Conservation (phyloP, 2,888 invertebrate genomes). For the Agrochola circellaris region DNA sequence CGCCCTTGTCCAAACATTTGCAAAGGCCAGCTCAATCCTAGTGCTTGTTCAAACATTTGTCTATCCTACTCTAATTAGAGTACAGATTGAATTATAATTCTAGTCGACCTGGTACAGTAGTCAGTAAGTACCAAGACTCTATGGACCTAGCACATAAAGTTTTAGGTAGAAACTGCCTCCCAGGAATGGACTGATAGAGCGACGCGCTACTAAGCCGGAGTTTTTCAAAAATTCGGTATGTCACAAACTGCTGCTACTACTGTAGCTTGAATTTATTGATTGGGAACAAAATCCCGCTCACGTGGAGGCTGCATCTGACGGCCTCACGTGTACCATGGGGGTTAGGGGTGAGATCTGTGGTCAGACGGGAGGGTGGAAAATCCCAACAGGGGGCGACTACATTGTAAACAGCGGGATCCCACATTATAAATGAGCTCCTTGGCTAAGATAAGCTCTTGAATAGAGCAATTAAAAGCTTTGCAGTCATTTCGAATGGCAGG, state of each 20-base stretch:
- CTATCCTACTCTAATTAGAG: slow-evolving; percentile 11
- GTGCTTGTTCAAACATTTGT: slow-evolving; percentile 18
- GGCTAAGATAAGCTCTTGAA: not conserved
- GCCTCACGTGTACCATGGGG: slow-evolving; percentile 49
- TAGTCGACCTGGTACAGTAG: not conserved
- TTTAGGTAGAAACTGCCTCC: not conserved
- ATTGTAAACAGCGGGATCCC: slow-evolving; percentile 5
- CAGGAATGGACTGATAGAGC: not conserved
- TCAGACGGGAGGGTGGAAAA: slow-evolving; percentile 4
- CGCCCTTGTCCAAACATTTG: not conserved
- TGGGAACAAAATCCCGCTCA: slow-evolving; percentile 67
- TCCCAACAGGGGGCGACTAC: not conserved
- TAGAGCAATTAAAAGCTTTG: slow-evolving; percentile 16
- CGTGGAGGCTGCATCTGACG: slow-evolving; percentile 61
- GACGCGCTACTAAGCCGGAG: not conserved
- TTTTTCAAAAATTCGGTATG: not conserved
- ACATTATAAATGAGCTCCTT: slow-evolving; percentile 6
- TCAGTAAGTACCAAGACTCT: not conserved
- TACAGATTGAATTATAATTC: not conserved
- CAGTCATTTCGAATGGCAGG: not conserved
- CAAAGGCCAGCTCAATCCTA: slow-evolving; percentile 8
- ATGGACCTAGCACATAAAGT: not conserved
- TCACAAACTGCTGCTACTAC: too few relatives aligned
- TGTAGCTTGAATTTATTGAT: slow-evolving; percentile 72
- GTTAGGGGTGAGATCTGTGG: slow-evolving; percentile 16